Percentiles rank a stretch among this genome's conserved stretches.
Conservation (phyloP, 2,888 invertebrate genomes). For the Acrocera orbiculus region DNA sequence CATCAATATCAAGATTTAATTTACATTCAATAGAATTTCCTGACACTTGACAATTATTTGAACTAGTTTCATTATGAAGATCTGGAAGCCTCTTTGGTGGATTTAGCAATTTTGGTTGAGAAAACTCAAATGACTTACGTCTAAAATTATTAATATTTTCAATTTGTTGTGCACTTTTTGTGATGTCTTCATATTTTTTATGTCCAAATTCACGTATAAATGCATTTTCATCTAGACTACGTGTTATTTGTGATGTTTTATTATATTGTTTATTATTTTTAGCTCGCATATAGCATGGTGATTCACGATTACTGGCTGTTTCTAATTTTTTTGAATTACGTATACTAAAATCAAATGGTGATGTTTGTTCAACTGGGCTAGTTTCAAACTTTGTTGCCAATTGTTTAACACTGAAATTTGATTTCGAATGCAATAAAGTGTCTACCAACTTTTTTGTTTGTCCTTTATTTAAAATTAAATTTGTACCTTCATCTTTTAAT, state of each 20-base stretch:
- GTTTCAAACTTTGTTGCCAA: conserved; percentile 43
- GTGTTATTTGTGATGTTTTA: conserved; percentile 42
- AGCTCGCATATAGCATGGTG: conserved; percentile 41
- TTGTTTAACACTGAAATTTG: conserved; percentile 40
- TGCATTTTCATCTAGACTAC: conserved; percentile 56
- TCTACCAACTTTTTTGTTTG: not conserved
- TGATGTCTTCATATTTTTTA: conserved; percentile 21
- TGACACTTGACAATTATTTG: conserved; percentile 9
- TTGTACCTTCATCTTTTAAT: not conserved
- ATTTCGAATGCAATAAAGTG: conserved; percentile 21
- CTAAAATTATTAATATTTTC: conserved; percentile 20
- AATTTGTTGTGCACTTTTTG: conserved; percentile 22
- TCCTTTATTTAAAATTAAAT: not conserved
- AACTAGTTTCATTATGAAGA: conserved; percentile 15
- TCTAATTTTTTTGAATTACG: conserved; percentile 16
- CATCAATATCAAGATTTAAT: conserved; percentile 14
- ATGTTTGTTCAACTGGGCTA: conserved; percentile 40
- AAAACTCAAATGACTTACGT: conserved; percentile 45
- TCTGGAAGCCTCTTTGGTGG: conserved; percentile 35
- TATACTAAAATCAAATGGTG: conserved; percentile 35
- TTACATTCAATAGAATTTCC: too few relatives aligned
- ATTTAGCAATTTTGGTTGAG: conserved; percentile 37
- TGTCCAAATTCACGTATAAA: conserved; percentile 48
- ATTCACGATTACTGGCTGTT: conserved; percentile 7
- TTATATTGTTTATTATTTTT: conserved; percentile 36